Evolutionary conservation across 2,113 vertebrate genomes (phyloP).

Genomic region (Phylloscopus trochilus): DNA sequence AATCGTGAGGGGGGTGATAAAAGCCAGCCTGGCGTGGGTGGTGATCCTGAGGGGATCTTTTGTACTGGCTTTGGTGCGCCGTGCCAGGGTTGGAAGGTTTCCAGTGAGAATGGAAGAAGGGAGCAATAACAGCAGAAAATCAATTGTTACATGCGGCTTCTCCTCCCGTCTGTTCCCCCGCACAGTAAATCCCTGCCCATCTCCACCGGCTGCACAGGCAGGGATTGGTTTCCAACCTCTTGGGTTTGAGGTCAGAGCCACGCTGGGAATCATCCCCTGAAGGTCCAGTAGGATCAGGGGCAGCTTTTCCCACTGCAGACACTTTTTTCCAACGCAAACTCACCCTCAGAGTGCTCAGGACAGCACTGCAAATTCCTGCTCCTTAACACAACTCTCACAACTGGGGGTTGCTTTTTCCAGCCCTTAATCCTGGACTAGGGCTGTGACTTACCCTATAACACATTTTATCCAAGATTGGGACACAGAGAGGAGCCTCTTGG

Average conservation of each 20-base stretch:
- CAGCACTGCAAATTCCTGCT: not conserved
- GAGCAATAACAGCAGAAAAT: not conserved
- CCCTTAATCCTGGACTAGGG: not conserved
- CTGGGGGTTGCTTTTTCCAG: not conserved
- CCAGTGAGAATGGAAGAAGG: not conserved
- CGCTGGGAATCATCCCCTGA: not conserved
- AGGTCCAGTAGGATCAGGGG: rapidly evolving
- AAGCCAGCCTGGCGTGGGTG: not conserved
- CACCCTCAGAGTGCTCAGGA: not conserved
- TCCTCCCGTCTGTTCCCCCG: not conserved
- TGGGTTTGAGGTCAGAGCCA: not conserved
- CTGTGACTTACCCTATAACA: not conserved
- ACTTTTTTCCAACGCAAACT: not conserved
- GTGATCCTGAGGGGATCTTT: not conserved
- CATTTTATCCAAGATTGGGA: rapidly evolving
- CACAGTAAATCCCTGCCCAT: rapidly evolving
- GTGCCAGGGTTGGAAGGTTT: rapidly evolving
- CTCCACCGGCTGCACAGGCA: not conserved
- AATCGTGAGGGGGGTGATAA: not conserved
- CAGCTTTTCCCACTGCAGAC: not conserved
- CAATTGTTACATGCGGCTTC: rapidly evolving
- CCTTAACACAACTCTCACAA: rapidly evolving
- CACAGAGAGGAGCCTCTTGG: not conserved
- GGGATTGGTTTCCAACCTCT: not conserved
- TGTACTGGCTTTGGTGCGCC: rapidly evolving